These are phyloP conservation scores for Halichoerus grypus DNA, from an alignment of 2,113 vertebrate genomes.

Conservation along the genomic window DNA sequence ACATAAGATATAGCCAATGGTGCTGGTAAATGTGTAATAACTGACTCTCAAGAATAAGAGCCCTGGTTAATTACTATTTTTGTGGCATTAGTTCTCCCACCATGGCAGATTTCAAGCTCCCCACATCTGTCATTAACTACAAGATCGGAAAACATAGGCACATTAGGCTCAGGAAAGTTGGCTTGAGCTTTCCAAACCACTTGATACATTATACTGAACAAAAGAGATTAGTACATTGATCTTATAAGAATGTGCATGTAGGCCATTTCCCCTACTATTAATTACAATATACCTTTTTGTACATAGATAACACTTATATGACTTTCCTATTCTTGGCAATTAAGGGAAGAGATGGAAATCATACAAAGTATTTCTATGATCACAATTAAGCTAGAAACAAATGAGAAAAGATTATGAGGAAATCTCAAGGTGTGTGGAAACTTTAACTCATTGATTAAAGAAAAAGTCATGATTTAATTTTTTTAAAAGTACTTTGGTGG, in stretches of 20 bases:
- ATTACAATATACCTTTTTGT: background rate
- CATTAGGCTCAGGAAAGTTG: background rate
- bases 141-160: background rate
- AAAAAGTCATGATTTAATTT: background rate
- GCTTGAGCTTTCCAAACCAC: background rate
- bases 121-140: background rate
- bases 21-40: background rate
- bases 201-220: background rate
- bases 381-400: background rate
- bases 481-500: background rate
- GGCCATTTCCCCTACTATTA: background rate
- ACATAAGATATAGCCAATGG: background rate
- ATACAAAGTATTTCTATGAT: background rate
- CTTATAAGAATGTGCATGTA: background rate
- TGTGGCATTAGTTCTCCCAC: background rate
- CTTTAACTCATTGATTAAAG: background rate
- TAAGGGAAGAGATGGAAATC: background rate
- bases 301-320: background rate
- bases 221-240: background rate
- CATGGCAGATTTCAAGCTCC: background rate
- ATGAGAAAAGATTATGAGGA: background rate
- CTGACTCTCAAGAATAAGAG: background rate
- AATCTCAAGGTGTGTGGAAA: background rate
- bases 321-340: background rate
- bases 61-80: background rate